Conservation (phyloP, 2,113 vertebrate genomes). For the Nyctereutes procyonoides region DNA sequence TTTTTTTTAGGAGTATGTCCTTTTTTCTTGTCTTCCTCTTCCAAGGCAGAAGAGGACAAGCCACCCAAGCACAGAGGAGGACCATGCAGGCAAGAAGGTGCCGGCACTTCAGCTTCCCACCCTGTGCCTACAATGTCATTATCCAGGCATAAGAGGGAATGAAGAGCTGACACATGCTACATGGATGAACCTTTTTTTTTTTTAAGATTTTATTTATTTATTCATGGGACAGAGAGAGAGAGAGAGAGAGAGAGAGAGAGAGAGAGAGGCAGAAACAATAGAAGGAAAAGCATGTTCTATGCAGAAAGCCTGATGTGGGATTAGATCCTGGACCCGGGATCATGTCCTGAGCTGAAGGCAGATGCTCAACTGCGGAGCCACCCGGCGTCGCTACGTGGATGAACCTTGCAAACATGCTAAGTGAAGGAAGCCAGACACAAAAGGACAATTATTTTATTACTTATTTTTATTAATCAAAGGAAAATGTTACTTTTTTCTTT, state of each 20-base stretch:
- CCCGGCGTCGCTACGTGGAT: too few species aligned
- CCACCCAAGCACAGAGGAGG: neutral
- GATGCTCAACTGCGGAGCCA: too few species aligned
- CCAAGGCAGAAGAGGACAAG: neutral
- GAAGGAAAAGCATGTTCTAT: too few species aligned
- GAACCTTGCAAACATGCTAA: neutral
- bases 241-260: too few species aligned
- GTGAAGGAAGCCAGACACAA: neutral
- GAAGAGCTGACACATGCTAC: neutral
- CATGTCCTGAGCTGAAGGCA: too few species aligned
- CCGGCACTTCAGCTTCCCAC: neutral
- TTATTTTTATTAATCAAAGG: neutral
- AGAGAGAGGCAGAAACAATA: too few species aligned
- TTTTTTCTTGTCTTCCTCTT: neutral
- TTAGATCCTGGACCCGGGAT: too few species aligned
- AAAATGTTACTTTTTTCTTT: neutral
- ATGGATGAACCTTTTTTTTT: too few species aligned
- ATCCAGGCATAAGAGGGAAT: neutral
- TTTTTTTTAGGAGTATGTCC: too few species aligned
- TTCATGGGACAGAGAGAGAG: too few species aligned
- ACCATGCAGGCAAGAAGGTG: neutral
- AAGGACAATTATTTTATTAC: neutral
- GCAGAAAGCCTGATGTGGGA: too few species aligned
- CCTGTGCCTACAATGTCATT: neutral
- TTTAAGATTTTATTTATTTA: too few species aligned